phyloP scores from a whole-genome alignment of 2,113 vertebrate species.

The Lepisosteus oculatus region DNA sequence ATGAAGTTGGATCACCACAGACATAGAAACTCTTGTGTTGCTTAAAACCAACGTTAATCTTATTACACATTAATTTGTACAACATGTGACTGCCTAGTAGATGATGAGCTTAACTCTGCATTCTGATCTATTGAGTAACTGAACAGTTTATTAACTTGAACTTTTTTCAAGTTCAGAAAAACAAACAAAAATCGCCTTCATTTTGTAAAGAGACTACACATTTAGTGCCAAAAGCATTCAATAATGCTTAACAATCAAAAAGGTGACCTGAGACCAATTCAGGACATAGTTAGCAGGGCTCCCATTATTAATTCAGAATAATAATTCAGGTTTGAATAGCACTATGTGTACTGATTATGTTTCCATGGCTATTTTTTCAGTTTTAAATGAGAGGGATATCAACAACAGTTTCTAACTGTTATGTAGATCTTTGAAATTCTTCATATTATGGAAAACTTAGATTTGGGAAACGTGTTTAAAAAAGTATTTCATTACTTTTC shows the following conservation, averaged over 20 bases:
- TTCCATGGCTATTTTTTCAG: too few relatives aligned
- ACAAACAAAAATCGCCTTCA: too few relatives aligned
- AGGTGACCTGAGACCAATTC: background rate
- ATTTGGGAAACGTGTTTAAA: too few relatives aligned
- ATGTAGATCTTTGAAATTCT: too few relatives aligned
- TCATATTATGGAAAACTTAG: too few relatives aligned
- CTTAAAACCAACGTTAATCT: conserved; percentile 57
- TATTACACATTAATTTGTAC: conserved; percentile 57
- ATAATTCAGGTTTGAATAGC: too few relatives aligned
- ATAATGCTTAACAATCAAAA: background rate
- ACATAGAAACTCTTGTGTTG: conserved; percentile 37
- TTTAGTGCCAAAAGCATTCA: background rate
- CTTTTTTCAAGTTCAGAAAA: too few relatives aligned
- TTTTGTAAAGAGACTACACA: background rate
- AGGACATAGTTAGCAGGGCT: background rate
- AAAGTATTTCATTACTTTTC: too few relatives aligned
- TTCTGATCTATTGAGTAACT: conserved; percentile 37
- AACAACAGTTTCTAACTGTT: too few relatives aligned
- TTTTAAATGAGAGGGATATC: too few relatives aligned
- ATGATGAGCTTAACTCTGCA: conserved; percentile 52
- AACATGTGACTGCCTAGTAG: conserved; percentile 57
- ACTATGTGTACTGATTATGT: too few relatives aligned
- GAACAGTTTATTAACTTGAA: conserved; percentile 30
- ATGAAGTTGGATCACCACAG: background rate
- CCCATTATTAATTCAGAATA: too few relatives aligned